These are phyloP conservation scores for Bicyclus anynana DNA, from an alignment of 1,140 invertebrate genomes.

Conservation along the genomic window DNA sequence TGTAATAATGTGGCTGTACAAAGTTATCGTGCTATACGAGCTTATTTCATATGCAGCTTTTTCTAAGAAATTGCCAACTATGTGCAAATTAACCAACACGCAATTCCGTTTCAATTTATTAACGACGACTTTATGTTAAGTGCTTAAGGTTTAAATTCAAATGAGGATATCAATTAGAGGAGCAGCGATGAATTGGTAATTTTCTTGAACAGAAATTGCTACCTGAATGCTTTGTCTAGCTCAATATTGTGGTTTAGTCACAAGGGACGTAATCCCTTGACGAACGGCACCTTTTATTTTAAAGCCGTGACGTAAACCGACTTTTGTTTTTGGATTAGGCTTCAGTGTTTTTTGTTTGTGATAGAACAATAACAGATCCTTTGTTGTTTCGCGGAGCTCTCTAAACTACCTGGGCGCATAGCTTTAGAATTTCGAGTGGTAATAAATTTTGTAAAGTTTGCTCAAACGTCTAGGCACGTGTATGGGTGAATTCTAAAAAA, in stretches of 20 bases:
- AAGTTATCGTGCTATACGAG: too few relatives aligned
- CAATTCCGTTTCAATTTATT: neutral
- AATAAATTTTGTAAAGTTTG: constrained; percentile 15
- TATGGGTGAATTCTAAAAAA: neutral
- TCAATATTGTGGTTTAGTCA: constrained; percentile 47
- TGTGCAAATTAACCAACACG: constrained; percentile 5
- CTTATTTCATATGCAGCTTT: neutral
- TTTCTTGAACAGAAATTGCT: constrained; percentile 43
- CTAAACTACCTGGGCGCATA: constrained; percentile 17
- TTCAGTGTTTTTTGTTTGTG: constrained; percentile 34
- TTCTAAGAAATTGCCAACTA: neutral
- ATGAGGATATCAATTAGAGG: constrained; percentile 9
- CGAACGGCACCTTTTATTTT: constrained; percentile 60
- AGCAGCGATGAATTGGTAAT: constrained; percentile 31
- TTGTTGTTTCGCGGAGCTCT: constrained; percentile 14
- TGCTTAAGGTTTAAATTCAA: constrained; percentile 12
- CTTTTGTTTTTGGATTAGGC: constrained; percentile 50
- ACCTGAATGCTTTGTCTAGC: constrained; percentile 61
- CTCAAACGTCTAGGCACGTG: constrained; percentile 17
- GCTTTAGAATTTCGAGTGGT: constrained; percentile 19
- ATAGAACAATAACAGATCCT: constrained; percentile 21
- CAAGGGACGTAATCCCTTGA: constrained; percentile 51
- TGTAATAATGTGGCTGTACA: too few relatives aligned
- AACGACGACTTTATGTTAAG: constrained; percentile 3
- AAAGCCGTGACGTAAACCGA: constrained; percentile 53